phyloP scores from a whole-genome alignment of 2,113 vertebrate species.

The Neodontobutis hainanensis region DNA sequence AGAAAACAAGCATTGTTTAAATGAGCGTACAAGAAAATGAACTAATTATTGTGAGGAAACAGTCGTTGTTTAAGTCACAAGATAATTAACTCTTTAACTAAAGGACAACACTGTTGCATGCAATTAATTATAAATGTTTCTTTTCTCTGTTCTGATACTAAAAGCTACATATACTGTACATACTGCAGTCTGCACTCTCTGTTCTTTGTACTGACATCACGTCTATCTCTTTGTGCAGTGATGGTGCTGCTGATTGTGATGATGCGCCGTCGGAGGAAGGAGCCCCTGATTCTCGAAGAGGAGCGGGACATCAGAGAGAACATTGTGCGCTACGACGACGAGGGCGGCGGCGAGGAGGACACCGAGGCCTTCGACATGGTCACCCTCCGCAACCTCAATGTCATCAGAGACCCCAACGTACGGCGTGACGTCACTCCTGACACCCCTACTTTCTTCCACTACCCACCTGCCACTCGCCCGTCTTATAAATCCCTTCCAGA shows the following conservation, averaged over 20 bases:
- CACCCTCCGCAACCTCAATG: conserved; percentile 90
- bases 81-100: conserved; percentile 12
- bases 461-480: conserved; percentile 75
- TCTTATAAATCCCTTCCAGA: conserved; percentile 89
- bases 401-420: conserved; percentile 85
- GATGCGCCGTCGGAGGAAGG: conserved; percentile 89
- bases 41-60: not conserved
- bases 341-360: conserved; percentile 96
- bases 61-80: not conserved
- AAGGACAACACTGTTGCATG: not conserved
- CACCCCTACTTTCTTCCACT: conserved; percentile 86
- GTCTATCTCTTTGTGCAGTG: conserved; percentile 76
- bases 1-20: not conserved
- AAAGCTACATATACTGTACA: conserved; percentile 5
- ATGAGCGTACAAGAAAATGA: not conserved
- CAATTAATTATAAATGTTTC: conserved; percentile 3
- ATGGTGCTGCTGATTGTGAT: conserved; percentile 91
- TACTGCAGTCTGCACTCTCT: not conserved
- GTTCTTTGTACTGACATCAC: conserved; percentile 15
- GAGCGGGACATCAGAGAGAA: conserved; percentile 94
- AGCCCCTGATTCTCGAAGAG: conserved; percentile 93
- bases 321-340: conserved; percentile 94
- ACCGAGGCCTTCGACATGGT: conserved; percentile 98
- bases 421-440: conserved; percentile 93
- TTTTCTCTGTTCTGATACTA: not conserved